phyloP scores from a whole-genome alignment of 2,113 vertebrate species.

The Tyto alba region DNA sequence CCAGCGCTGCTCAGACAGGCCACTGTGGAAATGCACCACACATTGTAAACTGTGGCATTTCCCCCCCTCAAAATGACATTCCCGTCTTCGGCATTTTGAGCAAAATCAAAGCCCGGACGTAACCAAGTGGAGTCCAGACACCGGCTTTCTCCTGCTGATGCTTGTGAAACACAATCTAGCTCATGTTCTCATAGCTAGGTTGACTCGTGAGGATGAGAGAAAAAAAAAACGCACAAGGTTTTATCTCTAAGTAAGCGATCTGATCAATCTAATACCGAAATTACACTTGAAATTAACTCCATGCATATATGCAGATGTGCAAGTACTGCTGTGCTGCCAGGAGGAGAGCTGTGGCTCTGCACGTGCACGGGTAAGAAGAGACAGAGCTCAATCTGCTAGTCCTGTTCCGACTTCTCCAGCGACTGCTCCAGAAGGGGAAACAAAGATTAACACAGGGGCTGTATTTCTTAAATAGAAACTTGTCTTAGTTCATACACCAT shows the following conservation, averaged over 20 bases:
- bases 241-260: background rate
- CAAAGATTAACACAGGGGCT: background rate
- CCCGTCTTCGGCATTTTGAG: background rate
- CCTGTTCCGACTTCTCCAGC: background rate
- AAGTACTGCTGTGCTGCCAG: background rate
- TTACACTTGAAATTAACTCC: background rate
- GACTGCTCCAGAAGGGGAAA: background rate
- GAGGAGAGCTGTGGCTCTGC: background rate
- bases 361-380: background rate
- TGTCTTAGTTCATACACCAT: fast-evolving
- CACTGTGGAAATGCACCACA: background rate
- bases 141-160: background rate
- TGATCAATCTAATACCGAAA: background rate
- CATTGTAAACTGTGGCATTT: background rate
- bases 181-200: background rate
- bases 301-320: background rate
- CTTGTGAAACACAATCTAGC: background rate
- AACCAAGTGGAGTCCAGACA: background rate
- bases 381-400: background rate
- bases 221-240: background rate
- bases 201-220: background rate
- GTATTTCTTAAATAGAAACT: background rate
- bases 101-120: background rate
- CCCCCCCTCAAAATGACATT: background rate
- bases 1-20: background rate